Evolutionary conservation across 1,140 invertebrate genomes (phyloP).

Genomic region (Pemphigus obesinymphae): DNA sequence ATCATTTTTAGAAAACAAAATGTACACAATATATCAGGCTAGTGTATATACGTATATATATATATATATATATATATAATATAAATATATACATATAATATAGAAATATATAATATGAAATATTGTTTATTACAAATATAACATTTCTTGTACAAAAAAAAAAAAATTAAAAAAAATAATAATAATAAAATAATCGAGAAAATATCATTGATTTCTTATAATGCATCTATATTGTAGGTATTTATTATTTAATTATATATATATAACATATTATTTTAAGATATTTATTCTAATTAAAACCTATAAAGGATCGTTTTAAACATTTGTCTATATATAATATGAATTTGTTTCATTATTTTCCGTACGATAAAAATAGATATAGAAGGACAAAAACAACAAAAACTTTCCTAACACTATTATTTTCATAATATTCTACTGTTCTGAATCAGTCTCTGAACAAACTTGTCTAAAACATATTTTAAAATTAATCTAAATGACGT

Average conservation of each 20-base stretch:
- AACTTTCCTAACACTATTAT: neutral
- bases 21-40: slow-evolving; percentile 19
- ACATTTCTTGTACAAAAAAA: neutral
- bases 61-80: neutral
- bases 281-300: slow-evolving; percentile 7
- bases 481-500: neutral
- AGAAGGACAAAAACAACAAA: neutral
- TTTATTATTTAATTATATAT: neutral
- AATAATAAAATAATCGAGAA: too few relatives aligned
- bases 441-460: slow-evolving; percentile 25
- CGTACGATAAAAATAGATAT: neutral
- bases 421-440: neutral
- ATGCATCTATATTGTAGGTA: neutral
- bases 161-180: neutral
- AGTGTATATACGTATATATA: neutral
- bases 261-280: neutral
- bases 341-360: neutral
- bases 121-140: neutral
- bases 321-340: neutral
- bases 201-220: too few relatives aligned
- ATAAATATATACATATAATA: neutral
- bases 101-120: neutral
- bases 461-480: neutral
- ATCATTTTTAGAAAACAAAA: slow-evolving; percentile 14
- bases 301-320: neutral